These are phyloP conservation scores for Ligdia adustata DNA, from an alignment of 2,888 invertebrate species.

Conservation along the genomic window DNA sequence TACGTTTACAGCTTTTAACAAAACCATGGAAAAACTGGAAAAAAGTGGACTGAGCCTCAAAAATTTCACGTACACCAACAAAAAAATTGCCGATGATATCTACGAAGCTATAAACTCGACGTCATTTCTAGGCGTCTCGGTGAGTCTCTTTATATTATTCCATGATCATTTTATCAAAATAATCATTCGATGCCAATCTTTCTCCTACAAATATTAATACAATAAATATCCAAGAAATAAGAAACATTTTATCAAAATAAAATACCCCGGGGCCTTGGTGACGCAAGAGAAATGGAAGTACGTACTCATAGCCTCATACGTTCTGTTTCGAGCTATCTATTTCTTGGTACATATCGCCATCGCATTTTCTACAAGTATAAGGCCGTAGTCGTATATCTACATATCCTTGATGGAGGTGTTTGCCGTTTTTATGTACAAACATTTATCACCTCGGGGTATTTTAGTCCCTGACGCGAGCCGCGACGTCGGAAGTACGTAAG, in stretches of 20 bases:
- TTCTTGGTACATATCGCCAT: conserved; percentile 5
- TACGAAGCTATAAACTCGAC: conserved; percentile 99
- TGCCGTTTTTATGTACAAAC: conserved; percentile 21
- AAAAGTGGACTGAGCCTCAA: conserved; percentile 93
- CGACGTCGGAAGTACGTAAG: conserved; percentile 20
- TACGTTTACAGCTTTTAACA: conserved; percentile 92
- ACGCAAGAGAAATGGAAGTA: neutral
- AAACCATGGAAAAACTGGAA: conserved; percentile 95
- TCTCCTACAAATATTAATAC: neutral
- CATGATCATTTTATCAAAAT: no score
- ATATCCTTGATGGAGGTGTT: conserved; percentile 24
- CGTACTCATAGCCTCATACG: neutral
- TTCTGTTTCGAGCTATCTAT: conserved; percentile 4
- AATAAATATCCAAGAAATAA: neutral
- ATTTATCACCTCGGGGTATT: conserved; percentile 27
- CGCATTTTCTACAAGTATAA: neutral
- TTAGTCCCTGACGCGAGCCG: conserved; percentile 18
- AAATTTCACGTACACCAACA: conserved; percentile 98
- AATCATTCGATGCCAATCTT: no score
- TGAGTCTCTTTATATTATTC: conserved; percentile 78
- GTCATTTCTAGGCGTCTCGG: conserved; percentile 98
- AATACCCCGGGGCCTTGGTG: neutral
- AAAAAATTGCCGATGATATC: conserved; percentile 97
- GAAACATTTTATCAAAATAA: neutral
- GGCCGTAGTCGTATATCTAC: conserved; percentile 10